phyloP scores from a whole-genome alignment of 2,113 vertebrate species.

The Falco punctatus region DNA sequence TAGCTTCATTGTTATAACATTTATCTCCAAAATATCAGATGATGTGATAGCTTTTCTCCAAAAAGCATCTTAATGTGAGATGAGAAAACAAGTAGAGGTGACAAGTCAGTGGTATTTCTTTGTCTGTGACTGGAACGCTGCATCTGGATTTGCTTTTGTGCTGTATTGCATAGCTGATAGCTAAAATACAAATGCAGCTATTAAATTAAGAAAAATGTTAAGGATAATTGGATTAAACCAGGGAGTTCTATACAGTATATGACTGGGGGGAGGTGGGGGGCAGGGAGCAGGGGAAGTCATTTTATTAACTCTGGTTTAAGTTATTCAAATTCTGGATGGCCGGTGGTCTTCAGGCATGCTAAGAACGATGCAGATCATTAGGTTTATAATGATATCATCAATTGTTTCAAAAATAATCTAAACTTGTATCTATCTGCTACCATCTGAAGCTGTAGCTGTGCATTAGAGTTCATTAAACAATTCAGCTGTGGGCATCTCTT shows the following conservation, averaged over 20 bases:
- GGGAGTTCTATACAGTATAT: not conserved
- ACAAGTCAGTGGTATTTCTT: slow-evolving; percentile 22
- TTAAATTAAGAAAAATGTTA: not conserved
- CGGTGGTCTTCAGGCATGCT: not conserved
- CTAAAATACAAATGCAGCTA: not conserved
- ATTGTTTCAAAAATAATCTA: slow-evolving; percentile 42
- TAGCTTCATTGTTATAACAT: not conserved
- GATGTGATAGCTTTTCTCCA: not conserved
- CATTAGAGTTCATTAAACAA: not conserved
- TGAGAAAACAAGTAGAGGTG: not conserved
- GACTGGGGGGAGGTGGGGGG: not conserved
- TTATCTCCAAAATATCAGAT: not conserved
- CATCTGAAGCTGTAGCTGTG: not conserved
- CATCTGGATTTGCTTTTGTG: not conserved
- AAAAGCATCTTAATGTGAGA: not conserved
- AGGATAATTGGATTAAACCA: slow-evolving; percentile 11
- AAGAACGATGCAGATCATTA: slow-evolving; percentile 23
- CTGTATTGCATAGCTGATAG: not conserved
- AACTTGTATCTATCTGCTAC: not conserved
- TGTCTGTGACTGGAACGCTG: not conserved
- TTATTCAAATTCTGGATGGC: slow-evolving; percentile 20
- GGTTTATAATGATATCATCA: slow-evolving; percentile 29
- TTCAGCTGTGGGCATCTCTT: slow-evolving; percentile 21
- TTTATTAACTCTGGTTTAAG: not conserved
- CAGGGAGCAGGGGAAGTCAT: not conserved